These are phyloP conservation scores for Microtus oregoni DNA, from an alignment of 2,113 vertebrate species.

Conservation along the genomic window DNA sequence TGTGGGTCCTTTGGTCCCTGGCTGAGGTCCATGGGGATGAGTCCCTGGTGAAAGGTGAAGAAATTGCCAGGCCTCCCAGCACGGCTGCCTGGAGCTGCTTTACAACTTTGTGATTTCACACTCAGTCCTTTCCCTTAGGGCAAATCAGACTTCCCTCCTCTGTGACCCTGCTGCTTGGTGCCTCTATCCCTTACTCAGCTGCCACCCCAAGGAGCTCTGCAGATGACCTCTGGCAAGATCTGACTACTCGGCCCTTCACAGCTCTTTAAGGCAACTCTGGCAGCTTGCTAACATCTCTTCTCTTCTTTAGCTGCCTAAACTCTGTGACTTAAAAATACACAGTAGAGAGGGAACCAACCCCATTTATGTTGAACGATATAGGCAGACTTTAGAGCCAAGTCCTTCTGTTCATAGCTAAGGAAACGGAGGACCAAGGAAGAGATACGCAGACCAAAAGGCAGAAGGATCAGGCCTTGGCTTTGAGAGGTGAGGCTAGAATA, in stretches of 20 bases:
- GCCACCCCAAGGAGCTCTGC: background rate
- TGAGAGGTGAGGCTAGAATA: background rate
- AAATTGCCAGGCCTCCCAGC: background rate
- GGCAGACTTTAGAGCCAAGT: background rate
- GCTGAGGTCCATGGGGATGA: background rate
- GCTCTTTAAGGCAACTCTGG: background rate
- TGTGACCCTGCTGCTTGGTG: background rate
- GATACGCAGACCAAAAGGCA: background rate
- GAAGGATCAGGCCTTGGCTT: background rate
- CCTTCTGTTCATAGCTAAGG: background rate
- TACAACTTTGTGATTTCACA: constrained; percentile 15
- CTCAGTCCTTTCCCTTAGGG: background rate
- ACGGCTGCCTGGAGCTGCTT: background rate
- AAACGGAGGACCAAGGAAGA: constrained; percentile 14
- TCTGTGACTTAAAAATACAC: background rate
- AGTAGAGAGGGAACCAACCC: background rate
- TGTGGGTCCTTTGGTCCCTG: background rate
- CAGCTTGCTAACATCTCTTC: background rate
- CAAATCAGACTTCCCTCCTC: background rate
- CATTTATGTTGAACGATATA: background rate
- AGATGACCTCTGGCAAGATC: background rate
- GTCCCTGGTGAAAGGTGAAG: constrained; percentile 15
- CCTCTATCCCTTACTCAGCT: background rate
- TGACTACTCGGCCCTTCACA: background rate
- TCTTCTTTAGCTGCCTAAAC: background rate